These are phyloP conservation scores for Tichodroma muraria DNA, from an alignment of 2,113 vertebrate genomes.

Conservation along the genomic window DNA sequence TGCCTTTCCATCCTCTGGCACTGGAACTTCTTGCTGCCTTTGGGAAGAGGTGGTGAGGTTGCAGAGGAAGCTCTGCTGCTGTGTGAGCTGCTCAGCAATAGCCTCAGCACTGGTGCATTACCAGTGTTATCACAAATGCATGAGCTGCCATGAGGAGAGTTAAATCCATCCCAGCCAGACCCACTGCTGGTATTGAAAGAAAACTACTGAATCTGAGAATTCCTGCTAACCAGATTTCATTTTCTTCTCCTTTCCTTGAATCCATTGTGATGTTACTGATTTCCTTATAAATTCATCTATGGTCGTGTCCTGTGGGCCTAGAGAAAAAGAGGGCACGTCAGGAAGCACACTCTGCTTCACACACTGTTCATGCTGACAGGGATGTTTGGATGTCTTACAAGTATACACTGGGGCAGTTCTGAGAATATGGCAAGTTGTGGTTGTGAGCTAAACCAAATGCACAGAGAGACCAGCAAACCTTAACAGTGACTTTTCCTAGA, in stretches of 20 bases:
- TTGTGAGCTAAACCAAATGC: not conserved
- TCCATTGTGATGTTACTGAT: not conserved
- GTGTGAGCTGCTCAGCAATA: not conserved
- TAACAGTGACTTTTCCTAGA: not conserved
- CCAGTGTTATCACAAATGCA: no score
- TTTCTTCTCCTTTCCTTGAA: not conserved
- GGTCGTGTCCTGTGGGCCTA: not conserved
- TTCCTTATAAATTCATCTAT: not conserved
- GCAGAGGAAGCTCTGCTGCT: not conserved
- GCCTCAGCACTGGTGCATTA: fast-evolving
- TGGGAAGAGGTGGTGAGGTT: not conserved
- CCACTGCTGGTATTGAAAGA: not conserved
- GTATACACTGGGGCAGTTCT: not conserved
- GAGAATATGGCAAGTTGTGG: not conserved
- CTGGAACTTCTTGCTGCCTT: not conserved
- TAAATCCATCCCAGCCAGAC: not conserved
- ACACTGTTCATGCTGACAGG: not conserved
- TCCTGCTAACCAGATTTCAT: not conserved
- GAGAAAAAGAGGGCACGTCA: not conserved
- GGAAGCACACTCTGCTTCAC: fast-evolving
- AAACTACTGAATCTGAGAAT: not conserved
- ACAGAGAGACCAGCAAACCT: not conserved
- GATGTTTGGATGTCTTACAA: not conserved
- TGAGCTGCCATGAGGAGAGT: not conserved
- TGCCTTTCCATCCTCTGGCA: not conserved